These are phyloP conservation scores for Lysiphlebus fabarum DNA, from an alignment of 1,140 invertebrate species.

Conservation along the genomic window DNA sequence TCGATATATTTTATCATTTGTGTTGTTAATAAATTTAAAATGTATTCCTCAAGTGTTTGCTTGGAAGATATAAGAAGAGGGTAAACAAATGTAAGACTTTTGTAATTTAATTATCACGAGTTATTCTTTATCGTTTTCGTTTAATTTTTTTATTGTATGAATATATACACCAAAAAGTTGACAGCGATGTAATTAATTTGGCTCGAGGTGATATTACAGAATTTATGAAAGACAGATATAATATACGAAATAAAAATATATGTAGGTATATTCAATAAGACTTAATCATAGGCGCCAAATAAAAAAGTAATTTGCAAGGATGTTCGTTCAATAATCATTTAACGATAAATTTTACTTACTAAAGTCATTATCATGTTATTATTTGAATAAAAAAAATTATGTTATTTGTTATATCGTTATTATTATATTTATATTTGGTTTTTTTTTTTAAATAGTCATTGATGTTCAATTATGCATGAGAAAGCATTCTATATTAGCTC, in stretches of 20 bases:
- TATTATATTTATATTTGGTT: too few species aligned
- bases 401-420: too few species aligned
- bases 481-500: not conserved
- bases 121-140: slow-evolving; percentile 1
- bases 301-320: not conserved
- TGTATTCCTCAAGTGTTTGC: too few species aligned
- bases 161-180: not conserved
- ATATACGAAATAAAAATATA: not conserved
- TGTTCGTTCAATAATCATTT: slow-evolving; percentile 9
- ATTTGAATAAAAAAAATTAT: too few species aligned
- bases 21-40: slow-evolving; percentile 6
- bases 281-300: slow-evolving; percentile 7
- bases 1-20: slow-evolving; percentile 7
- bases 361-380: not conserved
- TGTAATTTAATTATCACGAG: slow-evolving; percentile 14
- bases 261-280: slow-evolving; percentile 10
- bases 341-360: slow-evolving; percentile 13
- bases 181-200: slow-evolving; percentile 17
- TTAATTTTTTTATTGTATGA: not conserved
- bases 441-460: too few species aligned
- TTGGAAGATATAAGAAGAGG: not conserved
- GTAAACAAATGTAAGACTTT: not conserved
- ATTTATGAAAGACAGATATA: slow-evolving; percentile 17
- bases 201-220: slow-evolving; percentile 6
- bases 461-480: too few species aligned